Evolutionary conservation across 2,113 vertebrate species (phyloP), one percentile per base, ranked within the genome.

Genomic region (Thamnaconus septentrionalis): DNA sequence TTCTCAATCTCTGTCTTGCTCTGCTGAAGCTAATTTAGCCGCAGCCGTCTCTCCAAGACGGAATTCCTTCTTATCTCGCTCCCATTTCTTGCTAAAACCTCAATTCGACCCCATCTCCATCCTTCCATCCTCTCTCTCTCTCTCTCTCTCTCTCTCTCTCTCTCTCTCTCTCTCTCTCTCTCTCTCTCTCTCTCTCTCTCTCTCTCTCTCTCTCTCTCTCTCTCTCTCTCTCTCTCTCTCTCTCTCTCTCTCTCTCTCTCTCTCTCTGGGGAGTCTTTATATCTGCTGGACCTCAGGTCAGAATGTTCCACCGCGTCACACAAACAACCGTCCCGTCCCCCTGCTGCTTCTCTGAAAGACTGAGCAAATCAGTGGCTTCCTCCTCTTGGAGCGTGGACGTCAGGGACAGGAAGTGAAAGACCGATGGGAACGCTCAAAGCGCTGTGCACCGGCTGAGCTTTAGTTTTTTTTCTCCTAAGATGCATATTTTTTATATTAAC

Each of bases 231-330:
- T 76, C 61, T 42, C 71, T 76, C 85, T 73, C 68, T 85, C 82
- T 65, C 39, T 55, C 65, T 46, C 53, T 40, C 57, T 82, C 78
- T 73, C 76, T 79, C 41, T 43, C 42, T 48, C 55, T 55, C 43
- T 65, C 80, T 79, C 86, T 70, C 76, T 40, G 42, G 83, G 82
- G 85, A 87, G 69, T 71, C 82, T 85, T 84, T 79, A 75, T 80
- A 63, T 80, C 54, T 61, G 58, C 64, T 81, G 78, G 86, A 87
- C 80, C 67, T 51, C 53, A 55, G 87, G 87, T 88, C 83, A 87
- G 50, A 87, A 84, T 90, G 78, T 90, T 89, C 90, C 90, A 83
- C 68, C 2, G 52, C 66, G 58, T 73, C 80, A 79, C 76, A 72
- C 58, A 80, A 75, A 80, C 52, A 76, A 59, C 78, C 45, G 59